Conservation (phyloP, 2,797 vertebrate genomes). For the Melopsittacus undulatus region DNA sequence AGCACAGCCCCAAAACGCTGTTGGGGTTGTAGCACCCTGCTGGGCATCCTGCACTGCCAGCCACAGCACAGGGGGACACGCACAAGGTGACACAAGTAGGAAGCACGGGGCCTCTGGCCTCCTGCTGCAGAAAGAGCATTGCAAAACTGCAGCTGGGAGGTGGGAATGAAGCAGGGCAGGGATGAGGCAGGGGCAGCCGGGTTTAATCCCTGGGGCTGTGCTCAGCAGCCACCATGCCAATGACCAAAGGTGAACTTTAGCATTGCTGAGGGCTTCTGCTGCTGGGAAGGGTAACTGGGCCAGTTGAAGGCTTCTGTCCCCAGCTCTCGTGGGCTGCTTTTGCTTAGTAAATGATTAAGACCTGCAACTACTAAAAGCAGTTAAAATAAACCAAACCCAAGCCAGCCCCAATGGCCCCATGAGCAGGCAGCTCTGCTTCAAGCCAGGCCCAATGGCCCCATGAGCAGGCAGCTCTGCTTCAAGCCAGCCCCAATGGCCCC, state of each 20-base stretch:
- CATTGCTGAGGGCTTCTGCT: neutral
- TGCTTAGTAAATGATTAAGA: neutral
- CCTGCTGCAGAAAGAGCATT: too few relatives aligned
- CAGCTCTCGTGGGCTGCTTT: neutral
- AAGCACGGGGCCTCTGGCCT: too few relatives aligned
- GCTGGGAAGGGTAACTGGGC: neutral
- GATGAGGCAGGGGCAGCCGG: neutral
- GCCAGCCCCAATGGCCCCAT: rapidly evolving
- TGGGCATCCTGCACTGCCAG: too few relatives aligned
- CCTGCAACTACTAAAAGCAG: neutral
- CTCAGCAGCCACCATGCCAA: rapidly evolving
- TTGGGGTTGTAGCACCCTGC: too few relatives aligned
- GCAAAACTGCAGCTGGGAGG: too few relatives aligned
- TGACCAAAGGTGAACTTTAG: neutral
- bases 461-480: too few relatives aligned
- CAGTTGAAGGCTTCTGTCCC: neutral
- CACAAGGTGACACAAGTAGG: too few relatives aligned
- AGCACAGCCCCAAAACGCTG: too few relatives aligned
- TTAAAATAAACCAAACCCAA: neutral
- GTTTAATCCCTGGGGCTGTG: rapidly evolving
- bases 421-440: neutral
- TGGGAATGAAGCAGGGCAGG: too few relatives aligned
- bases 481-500: too few relatives aligned
- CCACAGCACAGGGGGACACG: too few relatives aligned
- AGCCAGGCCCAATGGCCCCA: too few relatives aligned